Conservation (phyloP, 1,140 invertebrate species). For the Hypsibius dujardini region DNA sequence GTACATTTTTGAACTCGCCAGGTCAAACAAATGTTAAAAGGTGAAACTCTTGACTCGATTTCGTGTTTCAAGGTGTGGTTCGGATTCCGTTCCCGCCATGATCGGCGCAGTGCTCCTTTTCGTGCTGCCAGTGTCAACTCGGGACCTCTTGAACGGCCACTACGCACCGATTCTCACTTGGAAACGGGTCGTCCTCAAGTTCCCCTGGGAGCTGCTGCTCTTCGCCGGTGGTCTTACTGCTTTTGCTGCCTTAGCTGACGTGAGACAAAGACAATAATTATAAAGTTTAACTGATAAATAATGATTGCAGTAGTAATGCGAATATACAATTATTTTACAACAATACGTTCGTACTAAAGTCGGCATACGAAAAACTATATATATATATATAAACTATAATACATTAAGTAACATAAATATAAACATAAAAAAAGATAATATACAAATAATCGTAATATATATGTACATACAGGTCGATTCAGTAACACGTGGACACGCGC, state of each 20-base stretch:
- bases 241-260: neutral
- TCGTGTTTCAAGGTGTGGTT: neutral
- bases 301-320: too few species aligned
- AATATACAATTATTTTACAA: too few species aligned
- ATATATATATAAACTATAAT: too few species aligned
- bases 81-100: neutral
- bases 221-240: neutral
- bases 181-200: neutral
- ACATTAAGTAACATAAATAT: too few species aligned
- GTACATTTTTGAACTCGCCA: neutral
- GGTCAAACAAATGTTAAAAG: neutral
- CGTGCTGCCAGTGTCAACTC: neutral
- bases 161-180: slow-evolving; percentile 10
- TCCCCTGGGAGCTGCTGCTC: slow-evolving; percentile 11
- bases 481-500: too few species aligned
- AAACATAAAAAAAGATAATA: too few species aligned
- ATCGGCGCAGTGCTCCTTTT: neutral
- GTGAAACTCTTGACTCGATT: neutral
- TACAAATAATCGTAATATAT: too few species aligned
- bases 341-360: too few species aligned
- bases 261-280: neutral
- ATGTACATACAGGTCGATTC: too few species aligned
- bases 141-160: neutral
- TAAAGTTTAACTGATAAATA: too few species aligned
- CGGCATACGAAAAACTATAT: too few species aligned